Conservation (phyloP, 1,140 invertebrate species). For the Drosophila hydei region DNA sequence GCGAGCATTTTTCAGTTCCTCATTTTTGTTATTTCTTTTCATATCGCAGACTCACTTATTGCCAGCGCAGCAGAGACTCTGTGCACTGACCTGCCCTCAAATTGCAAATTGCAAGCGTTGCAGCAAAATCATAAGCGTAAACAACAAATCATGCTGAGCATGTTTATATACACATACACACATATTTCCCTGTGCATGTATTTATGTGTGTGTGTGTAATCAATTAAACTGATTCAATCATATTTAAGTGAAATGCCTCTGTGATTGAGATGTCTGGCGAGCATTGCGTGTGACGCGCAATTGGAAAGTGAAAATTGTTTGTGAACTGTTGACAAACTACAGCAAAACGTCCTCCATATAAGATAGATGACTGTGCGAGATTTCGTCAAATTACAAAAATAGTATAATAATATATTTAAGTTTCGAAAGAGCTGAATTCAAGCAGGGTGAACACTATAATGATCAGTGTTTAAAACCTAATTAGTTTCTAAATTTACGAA, state of each 20-base stretch:
- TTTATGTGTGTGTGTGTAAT: slow-evolving; percentile 13
- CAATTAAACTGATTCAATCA: slow-evolving; percentile 73
- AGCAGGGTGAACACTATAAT: too few species aligned
- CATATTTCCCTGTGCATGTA: slow-evolving; percentile 6
- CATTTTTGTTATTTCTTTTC: not conserved
- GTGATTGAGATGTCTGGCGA: slow-evolving; percentile 9
- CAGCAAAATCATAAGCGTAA: slow-evolving; percentile 60
- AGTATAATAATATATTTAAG: not conserved
- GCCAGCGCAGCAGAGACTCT: slow-evolving; percentile 11
- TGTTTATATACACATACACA: slow-evolving; percentile 15
- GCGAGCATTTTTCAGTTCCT: not conserved
- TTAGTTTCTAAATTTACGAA: too few species aligned
- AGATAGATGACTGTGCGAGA: not conserved
- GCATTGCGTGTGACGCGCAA: slow-evolving; percentile 48
- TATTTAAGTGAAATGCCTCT: slow-evolving; percentile 60
- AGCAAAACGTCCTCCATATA: not conserved
- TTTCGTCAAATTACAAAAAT: not conserved
- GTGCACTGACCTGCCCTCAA: slow-evolving; percentile 57
- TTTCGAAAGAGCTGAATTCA: too few species aligned
- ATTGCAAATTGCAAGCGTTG: slow-evolving; percentile 50
- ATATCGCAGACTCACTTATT: slow-evolving; percentile 17
- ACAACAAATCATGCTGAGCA: slow-evolving; percentile 41
- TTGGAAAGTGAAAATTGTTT: slow-evolving; percentile 59
- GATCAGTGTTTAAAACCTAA: too few species aligned
- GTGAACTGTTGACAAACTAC: slow-evolving; percentile 26